Base-by-base conservation (phyloP, 2,888 invertebrate genomes). In the Tipula unca region DNA sequence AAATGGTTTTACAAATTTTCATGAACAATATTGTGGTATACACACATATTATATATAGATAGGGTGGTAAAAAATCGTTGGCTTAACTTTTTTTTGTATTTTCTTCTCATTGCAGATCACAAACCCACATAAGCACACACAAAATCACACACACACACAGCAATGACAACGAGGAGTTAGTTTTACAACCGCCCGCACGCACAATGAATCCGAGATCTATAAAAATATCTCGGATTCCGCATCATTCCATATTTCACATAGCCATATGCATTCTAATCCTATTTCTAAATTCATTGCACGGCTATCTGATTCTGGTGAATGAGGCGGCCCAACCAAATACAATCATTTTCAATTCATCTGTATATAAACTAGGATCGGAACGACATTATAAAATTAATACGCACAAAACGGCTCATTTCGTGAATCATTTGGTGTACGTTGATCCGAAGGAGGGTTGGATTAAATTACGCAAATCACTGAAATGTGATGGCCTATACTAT, bases 401-500 rank as follows among this genome's bases (percentile, higher is more conserved):
- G 85, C 95, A 96, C 88, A 93, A 96, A 88, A 96, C 96, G 20
- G 96, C 96, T 0, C 94, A 94, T 90, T 96, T 96, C 90, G 96
- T 97, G 17, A 94, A 94, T 88, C 94, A 95, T 89, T 92, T 97
- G 87, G 93, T 97, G 86, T 92, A 93, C 88, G 96, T 97, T 86
- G 94, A 95, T 90, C 93, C 93, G 86, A 94, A 94, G 88, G 94
- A 93, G 87, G 97, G 96, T 17, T 93, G 94, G 87, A 95, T 96
- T 86, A 93, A 93, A n/a, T 91, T 97, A 48, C 93, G 94, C 87
- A 94, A 94, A 88, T 92, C 92, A 86, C 91, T 97, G 14, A 93
- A 94, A 89, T 97, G 97, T 90, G 95, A 96, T 88, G 96, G 96
- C 87, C 92, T 96, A 39, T 94, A 94, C 87, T 96, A 97, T 89